Evolutionary conservation across 2,888 invertebrate species (phyloP), one percentile per base, ranked within the genome.

Genomic region (Eilema griseolum): DNA sequence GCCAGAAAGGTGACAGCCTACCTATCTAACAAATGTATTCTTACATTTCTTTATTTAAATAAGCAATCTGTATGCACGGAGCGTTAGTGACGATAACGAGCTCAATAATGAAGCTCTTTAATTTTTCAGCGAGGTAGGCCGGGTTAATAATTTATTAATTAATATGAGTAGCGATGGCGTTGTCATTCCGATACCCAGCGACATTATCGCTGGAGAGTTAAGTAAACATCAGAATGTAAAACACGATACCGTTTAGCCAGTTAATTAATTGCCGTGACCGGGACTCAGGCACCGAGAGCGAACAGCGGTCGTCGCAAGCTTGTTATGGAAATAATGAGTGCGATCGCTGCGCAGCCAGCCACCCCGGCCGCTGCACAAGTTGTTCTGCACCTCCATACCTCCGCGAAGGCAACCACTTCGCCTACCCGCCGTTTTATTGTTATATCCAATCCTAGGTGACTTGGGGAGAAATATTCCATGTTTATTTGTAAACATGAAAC

Each of bases 181-280:
- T 91, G 92, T 92, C 92, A 91, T 90, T 88, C 88, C 88, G 88
- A 88, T 89, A 86, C 86, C 87, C 85, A 85, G 88, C 87, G 91
- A 95, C 94, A 94, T 93, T 92, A 92, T 92, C 90, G 89, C 85
- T 90, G 89, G 93, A 95, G 94, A 92, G 94, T 89, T 91, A 88
- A 89, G 94, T 92, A 93, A 95, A 95, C 93, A 95, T 92, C 90
- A 93, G 85, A 92, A 92, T 94, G 93, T 94, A 92, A 92, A 94
- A 94, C 94, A 93, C 90, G 92, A 92, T 93, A 93, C 87, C 93
- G 93, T 94, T 95, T 95, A 94, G 94, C 90, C 89, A 88, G 93
- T 92, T 95, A 94, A 95, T 95, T 95, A 95, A 95, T 95, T 95
- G 91, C 87, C 86, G 89, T 89, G 90, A 90, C 91, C 89, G 91